Evolutionary conservation across 2,113 vertebrate genomes (phyloP).

Genomic region (Trinectes maculatus): DNA sequence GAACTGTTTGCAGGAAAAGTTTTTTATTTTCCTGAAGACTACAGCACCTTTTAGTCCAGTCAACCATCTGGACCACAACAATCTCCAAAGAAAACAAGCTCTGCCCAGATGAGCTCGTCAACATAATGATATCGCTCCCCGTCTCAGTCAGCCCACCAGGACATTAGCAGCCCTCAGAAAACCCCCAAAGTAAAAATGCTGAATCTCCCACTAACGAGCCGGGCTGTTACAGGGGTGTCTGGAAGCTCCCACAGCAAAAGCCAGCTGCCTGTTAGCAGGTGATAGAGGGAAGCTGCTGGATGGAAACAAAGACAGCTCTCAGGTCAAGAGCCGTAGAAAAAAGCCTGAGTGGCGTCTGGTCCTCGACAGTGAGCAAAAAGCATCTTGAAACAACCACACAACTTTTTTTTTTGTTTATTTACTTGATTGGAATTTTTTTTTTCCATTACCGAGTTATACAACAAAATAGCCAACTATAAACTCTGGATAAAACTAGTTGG

Average conservation of each 20-base stretch:
- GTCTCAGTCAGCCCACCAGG: constrained; percentile 58
- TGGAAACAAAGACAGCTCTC: constrained; percentile 33
- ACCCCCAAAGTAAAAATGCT: constrained; percentile 57
- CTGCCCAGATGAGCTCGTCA: constrained; percentile 20
- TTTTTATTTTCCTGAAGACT: no score
- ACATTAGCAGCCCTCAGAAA: constrained; percentile 58
- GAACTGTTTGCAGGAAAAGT: no score
- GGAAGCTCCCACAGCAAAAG: constrained; percentile 49
- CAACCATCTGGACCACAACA: background rate
- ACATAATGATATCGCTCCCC: constrained; percentile 54
- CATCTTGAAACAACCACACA: background rate
- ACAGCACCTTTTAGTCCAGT: background rate
- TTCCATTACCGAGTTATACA: no score
- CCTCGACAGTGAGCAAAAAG: background rate
- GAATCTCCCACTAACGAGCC: constrained; percentile 73
- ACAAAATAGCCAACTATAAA: no score
- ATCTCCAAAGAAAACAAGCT: constrained; percentile 19
- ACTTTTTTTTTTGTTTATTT: no score
- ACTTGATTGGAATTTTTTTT: no score
- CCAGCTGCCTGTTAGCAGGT: constrained; percentile 59
- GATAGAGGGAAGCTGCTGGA: constrained; percentile 17
- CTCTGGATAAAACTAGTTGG: no score
- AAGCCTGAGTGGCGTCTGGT: constrained; percentile 8
- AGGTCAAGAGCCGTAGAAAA: constrained; percentile 19
- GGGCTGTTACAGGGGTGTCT: constrained; percentile 54